These are phyloP conservation scores for Pseudachorutes palmiensis DNA, from an alignment of 1,140 invertebrate species.

Conservation along the genomic window DNA sequence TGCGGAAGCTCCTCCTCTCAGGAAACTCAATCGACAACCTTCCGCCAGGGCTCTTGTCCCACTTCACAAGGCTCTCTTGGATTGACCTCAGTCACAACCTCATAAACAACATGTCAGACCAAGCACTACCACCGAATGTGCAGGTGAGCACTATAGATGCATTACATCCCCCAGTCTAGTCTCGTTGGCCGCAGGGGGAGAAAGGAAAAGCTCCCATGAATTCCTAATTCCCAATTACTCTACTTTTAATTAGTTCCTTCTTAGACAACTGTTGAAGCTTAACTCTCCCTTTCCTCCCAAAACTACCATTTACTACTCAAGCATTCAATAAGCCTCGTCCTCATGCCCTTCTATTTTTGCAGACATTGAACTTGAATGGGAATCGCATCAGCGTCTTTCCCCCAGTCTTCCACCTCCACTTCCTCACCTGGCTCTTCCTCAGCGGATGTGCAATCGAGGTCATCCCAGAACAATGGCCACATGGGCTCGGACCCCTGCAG, in stretches of 20 bases:
- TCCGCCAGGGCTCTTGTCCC: conserved; percentile 27
- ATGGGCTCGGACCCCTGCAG: conserved; percentile 21
- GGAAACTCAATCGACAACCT: conserved; percentile 34
- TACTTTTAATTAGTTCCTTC: not conserved
- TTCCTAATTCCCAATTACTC: not conserved
- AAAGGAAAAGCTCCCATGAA: not conserved
- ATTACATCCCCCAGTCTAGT: not conserved
- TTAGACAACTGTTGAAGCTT: not conserved
- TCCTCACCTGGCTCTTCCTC: conserved; percentile 34
- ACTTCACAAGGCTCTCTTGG: conserved; percentile 35
- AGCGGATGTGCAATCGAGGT: conserved; percentile 30
- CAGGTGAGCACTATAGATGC: conserved; percentile 24
- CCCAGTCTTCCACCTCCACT: conserved; percentile 30
- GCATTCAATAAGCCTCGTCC: no score
- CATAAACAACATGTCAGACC: conserved; percentile 32
- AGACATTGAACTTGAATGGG: conserved; percentile 36
- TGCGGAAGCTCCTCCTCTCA: conserved; percentile 32
- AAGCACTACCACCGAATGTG: conserved; percentile 35
- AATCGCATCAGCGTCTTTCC: conserved; percentile 33
- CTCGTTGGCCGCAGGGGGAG: not conserved
- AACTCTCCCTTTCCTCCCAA: no score
- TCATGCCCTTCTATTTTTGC: not conserved
- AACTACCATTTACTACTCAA: no score
- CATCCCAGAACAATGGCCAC: conserved; percentile 27
- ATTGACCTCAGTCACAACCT: conserved; percentile 37